Evolutionary conservation across 1,140 invertebrate species (phyloP).

Genomic region (Asobara japonica): DNA sequence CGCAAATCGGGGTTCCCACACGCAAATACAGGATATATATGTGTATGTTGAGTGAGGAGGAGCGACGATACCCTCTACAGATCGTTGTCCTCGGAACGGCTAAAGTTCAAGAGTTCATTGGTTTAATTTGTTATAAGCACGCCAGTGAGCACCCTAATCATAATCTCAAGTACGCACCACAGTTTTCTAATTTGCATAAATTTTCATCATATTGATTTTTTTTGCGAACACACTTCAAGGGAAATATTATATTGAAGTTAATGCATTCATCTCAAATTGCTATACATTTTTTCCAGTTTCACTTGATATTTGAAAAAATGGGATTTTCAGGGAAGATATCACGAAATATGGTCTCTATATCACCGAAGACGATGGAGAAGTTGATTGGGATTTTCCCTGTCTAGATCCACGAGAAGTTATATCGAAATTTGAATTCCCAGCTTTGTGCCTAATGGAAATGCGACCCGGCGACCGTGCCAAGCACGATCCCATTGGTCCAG

Average conservation of each 20-base stretch:
- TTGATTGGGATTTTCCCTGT: slow-evolving; percentile 92
- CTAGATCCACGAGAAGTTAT: slow-evolving; percentile 88
- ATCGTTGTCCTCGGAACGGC: slow-evolving; percentile 83
- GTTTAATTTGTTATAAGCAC: slow-evolving; percentile 88
- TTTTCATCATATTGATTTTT: not conserved
- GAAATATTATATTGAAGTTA: too few species aligned
- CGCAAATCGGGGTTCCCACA: slow-evolving; percentile 78
- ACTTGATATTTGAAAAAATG: not conserved
- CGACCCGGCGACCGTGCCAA: slow-evolving; percentile 62
- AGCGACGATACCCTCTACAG: slow-evolving; percentile 85
- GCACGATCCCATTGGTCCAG: slow-evolving; percentile 45
- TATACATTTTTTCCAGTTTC: too few species aligned
- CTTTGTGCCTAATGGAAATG: slow-evolving; percentile 86
- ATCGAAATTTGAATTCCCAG: slow-evolving; percentile 91
- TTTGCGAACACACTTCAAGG: too few species aligned
- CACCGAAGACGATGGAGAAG: slow-evolving; percentile 97
- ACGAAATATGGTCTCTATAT: slow-evolving; percentile 87
- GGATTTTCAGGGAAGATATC: slow-evolving; percentile 65
- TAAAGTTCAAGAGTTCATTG: slow-evolving; percentile 92
- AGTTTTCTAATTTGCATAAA: slow-evolving; percentile 1
- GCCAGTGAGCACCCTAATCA: slow-evolving; percentile 64
- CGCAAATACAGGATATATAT: slow-evolving; percentile 88
- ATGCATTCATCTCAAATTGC: too few species aligned
- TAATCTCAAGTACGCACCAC: slow-evolving; percentile 57
- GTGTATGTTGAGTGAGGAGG: slow-evolving; percentile 82